These are phyloP conservation scores for Deroptyus accipitrinus DNA, from an alignment of 2,113 vertebrate species.

Conservation along the genomic window DNA sequence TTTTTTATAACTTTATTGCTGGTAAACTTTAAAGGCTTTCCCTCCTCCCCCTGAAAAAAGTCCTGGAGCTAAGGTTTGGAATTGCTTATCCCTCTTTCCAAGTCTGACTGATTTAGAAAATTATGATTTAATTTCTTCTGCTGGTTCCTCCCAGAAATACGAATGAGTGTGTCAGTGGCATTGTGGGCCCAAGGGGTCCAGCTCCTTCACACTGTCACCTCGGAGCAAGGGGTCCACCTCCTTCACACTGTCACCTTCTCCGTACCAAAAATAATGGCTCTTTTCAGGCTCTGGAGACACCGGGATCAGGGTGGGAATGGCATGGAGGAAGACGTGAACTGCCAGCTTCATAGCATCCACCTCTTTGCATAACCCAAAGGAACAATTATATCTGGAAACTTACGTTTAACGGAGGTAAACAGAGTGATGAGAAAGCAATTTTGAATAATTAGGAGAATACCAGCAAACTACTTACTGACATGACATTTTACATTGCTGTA, in stretches of 20 bases:
- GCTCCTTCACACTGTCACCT: not conserved
- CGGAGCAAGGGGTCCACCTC: not conserved
- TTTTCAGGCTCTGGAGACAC: not conserved
- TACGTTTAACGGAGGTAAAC: not conserved
- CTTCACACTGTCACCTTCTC: not conserved
- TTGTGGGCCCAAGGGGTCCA: not conserved
- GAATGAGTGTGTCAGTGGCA: not conserved
- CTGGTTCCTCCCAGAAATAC: not conserved
- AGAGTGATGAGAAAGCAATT: not conserved
- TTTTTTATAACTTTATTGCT: not conserved
- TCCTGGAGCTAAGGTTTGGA: no score
- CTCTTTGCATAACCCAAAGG: not conserved
- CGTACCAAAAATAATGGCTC: not conserved
- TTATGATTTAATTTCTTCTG: not conserved
- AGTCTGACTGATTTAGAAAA: not conserved
- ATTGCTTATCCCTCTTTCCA: not conserved
- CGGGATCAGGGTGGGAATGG: fast-evolving
- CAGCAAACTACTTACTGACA: not conserved
- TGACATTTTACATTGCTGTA: not conserved
- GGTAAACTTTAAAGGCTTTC: not conserved
- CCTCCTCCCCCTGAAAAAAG: not conserved
- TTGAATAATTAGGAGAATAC: not conserved
- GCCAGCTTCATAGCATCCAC: not conserved
- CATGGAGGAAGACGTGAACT: fast-evolving
- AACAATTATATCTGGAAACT: not conserved